phyloP scores from a whole-genome alignment of 2,797 vertebrate species.

The Danio albolineatus region DNA sequence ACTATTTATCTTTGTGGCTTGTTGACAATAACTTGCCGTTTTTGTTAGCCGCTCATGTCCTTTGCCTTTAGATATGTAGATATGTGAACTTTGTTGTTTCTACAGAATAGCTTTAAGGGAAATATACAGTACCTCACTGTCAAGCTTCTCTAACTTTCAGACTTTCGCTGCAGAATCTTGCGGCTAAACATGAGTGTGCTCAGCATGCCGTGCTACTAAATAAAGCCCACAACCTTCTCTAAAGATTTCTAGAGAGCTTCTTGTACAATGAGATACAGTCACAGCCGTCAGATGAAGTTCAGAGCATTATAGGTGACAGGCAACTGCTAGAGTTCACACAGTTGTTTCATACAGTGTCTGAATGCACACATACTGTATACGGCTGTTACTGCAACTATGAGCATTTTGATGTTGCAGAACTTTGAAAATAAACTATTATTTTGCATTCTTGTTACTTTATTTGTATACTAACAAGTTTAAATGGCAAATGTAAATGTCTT shows the following conservation, averaged over 20 bases:
- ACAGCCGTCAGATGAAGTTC: constrained; percentile 8
- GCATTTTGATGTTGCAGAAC: not conserved
- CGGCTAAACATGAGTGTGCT: not conserved
- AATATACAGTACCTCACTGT: constrained; percentile 12
- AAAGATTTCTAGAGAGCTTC: not conserved
- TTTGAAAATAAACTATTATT: not conserved
- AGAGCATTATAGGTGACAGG: constrained; percentile 25
- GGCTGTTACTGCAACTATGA: not conserved
- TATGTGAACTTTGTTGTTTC: not conserved
- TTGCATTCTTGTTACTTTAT: not conserved
- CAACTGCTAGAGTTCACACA: not conserved
- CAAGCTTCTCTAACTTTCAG: constrained; percentile 17
- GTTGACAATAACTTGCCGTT: constrained; percentile 51
- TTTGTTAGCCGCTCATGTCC: constrained; percentile 49
- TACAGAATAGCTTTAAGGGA: constrained; percentile 9
- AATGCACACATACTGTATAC: constrained; percentile 14
- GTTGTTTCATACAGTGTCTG: not conserved
- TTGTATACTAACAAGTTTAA: not conserved
- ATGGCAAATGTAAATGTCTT: not conserved
- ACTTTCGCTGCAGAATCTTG: constrained; percentile 16
- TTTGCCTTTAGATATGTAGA: constrained; percentile 31
- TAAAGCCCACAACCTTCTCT: constrained; percentile 10
- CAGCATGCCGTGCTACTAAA: not conserved
- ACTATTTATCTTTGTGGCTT: constrained; percentile 25
- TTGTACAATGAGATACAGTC: constrained; percentile 23